Evolutionary conservation across 1,140 invertebrate species (phyloP).

Genomic region (Drosophila seguyi): DNA sequence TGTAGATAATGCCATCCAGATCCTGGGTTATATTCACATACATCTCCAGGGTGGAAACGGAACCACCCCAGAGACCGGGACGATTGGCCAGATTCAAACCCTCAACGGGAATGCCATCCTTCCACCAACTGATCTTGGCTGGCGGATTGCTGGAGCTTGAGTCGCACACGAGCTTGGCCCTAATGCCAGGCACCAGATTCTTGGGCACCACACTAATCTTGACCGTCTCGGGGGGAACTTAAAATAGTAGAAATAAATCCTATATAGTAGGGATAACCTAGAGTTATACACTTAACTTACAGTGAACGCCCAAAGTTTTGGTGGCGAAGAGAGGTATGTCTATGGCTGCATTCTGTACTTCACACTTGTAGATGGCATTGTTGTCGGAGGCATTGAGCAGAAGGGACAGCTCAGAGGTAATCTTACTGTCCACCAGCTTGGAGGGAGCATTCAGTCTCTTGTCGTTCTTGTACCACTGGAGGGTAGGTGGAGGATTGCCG

Average conservation of each 20-base stretch:
- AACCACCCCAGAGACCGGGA: slow-evolving; percentile 92
- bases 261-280: not conserved
- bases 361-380: slow-evolving; percentile 94
- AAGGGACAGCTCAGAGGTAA: slow-evolving; percentile 93
- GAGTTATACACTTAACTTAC: slow-evolving; percentile 88
- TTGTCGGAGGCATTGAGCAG: slow-evolving; percentile 95
- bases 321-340: slow-evolving; percentile 93
- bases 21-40: slow-evolving; percentile 93
- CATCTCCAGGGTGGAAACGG: slow-evolving; percentile 92
- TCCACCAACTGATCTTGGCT: slow-evolving; percentile 95
- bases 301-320: slow-evolving; percentile 93
- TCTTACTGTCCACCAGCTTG: slow-evolving; percentile 91
- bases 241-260: slow-evolving; percentile 15
- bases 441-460: slow-evolving; percentile 90
- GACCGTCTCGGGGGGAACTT: slow-evolving; percentile 95
- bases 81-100: slow-evolving; percentile 89
- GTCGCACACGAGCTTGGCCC: slow-evolving; percentile 93
- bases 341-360: slow-evolving; percentile 95
- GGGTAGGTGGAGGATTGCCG: slow-evolving; percentile 95
- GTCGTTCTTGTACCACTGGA: slow-evolving; percentile 96
- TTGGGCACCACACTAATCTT: slow-evolving; percentile 92
- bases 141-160: slow-evolving; percentile 96
- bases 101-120: slow-evolving; percentile 92
- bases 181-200: slow-evolving; percentile 90
- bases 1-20: slow-evolving; percentile 94